These are phyloP conservation scores for Drosophila kanapiae DNA, from an alignment of 1,140 invertebrate species.

Conservation along the genomic window DNA sequence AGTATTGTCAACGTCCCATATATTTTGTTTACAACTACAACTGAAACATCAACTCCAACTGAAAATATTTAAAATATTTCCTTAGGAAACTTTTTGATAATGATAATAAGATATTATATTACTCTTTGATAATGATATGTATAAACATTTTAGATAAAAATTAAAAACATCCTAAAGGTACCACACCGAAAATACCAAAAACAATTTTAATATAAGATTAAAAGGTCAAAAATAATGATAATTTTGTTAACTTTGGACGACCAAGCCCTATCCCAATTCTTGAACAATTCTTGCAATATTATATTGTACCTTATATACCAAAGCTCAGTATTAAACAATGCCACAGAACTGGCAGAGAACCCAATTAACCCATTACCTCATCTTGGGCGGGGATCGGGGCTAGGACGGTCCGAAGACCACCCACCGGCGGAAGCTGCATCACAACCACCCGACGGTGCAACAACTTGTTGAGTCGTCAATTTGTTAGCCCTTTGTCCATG, in stretches of 20 bases:
- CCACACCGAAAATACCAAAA: background rate
- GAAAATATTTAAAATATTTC: too few relatives aligned
- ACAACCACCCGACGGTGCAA: conserved; percentile 51
- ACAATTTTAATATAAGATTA: background rate
- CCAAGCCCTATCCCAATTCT: background rate
- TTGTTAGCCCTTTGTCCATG: conserved; percentile 49
- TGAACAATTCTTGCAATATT: too few relatives aligned
- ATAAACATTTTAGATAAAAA: too few relatives aligned
- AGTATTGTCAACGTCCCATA: background rate
- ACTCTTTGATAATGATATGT: too few relatives aligned
- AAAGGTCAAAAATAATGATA: background rate
- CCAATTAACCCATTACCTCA: conserved; percentile 33
- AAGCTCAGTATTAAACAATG: too few relatives aligned
- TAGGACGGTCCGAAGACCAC: background rate
- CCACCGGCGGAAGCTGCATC: conserved; percentile 17
- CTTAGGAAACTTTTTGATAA: too few relatives aligned
- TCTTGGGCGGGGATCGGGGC: conserved; percentile 22
- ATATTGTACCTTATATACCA: too few relatives aligned
- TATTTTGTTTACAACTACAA: too few relatives aligned
- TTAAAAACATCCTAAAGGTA: too few relatives aligned
- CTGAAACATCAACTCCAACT: too few relatives aligned
- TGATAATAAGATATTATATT: too few relatives aligned
- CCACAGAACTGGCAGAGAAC: background rate
- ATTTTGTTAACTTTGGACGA: background rate
- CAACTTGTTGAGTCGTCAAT: conserved; percentile 65